phyloP scores from a whole-genome alignment of 1,140 invertebrate species.

The Hesperophylax magnus region DNA sequence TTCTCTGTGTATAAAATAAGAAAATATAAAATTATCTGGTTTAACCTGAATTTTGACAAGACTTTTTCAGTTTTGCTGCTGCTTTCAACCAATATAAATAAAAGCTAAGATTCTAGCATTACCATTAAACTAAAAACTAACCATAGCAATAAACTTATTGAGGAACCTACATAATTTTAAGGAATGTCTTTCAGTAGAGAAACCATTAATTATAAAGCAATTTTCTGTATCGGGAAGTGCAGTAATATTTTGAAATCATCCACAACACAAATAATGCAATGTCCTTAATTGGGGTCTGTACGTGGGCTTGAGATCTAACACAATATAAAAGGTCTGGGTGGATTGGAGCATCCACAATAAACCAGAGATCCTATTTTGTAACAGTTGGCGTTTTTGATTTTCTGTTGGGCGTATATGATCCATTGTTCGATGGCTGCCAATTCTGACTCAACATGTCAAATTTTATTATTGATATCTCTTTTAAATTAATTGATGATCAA shows the following conservation, averaged over 20 bases:
- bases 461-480: constrained; percentile 33
- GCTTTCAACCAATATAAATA: no score
- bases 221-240: constrained; percentile 30
- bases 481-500: constrained; percentile 7
- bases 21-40: no score
- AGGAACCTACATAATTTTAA: background rate
- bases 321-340: constrained; percentile 31
- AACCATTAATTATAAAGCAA: constrained; percentile 12
- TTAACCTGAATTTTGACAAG: no score
- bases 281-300: background rate
- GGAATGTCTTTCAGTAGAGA: constrained; percentile 9
- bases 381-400: constrained; percentile 39
- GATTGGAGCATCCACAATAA: constrained; percentile 28
- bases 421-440: constrained; percentile 27
- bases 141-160: no score
- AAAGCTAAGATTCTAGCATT: no score
- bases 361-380: constrained; percentile 4
- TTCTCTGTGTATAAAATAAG: no score
- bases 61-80: no score
- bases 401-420: constrained; percentile 20
- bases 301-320: constrained; percentile 25
- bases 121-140: no score
- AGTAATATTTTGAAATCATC: constrained; percentile 27
- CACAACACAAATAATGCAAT: constrained; percentile 37
- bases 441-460: constrained; percentile 29